phyloP scores from a whole-genome alignment of 2,888 invertebrate genomes.

The Plebejus argus region DNA sequence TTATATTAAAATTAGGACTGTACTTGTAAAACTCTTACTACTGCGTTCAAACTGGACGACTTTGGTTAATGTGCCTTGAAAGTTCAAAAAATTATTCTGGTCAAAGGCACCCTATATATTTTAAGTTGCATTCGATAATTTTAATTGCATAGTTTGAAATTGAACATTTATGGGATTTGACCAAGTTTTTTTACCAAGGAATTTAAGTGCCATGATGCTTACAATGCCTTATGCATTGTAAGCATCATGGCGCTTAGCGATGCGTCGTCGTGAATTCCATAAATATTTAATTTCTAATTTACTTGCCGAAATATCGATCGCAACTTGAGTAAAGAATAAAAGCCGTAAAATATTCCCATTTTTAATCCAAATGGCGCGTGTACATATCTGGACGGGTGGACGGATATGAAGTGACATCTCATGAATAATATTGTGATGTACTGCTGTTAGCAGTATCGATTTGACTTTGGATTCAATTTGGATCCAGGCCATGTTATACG shows the following conservation, averaged over 20 bases:
- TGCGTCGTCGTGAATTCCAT: neutral
- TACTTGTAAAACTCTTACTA: neutral
- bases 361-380: neutral
- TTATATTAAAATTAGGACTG: conserved; percentile 17
- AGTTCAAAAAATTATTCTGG: neutral
- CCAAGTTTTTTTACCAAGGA: no score
- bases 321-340: neutral
- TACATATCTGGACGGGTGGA: neutral
- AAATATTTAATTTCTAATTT: neutral
- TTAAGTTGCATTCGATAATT: no score
- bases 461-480: neutral
- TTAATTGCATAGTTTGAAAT: no score
- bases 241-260: neutral
- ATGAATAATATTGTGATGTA: conserved; percentile 7
- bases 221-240: no score
- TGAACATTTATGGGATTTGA: no score
- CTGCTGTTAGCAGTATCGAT: neutral
- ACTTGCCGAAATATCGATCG: neutral
- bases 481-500: neutral
- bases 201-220: no score
- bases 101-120: neutral
- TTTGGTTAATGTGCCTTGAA: neutral
- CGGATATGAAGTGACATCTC: neutral
- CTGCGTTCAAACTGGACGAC: neutral
- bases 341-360: neutral